Conservation (phyloP, 2,113 vertebrate genomes). For the Asarcornis scutulata region DNA sequence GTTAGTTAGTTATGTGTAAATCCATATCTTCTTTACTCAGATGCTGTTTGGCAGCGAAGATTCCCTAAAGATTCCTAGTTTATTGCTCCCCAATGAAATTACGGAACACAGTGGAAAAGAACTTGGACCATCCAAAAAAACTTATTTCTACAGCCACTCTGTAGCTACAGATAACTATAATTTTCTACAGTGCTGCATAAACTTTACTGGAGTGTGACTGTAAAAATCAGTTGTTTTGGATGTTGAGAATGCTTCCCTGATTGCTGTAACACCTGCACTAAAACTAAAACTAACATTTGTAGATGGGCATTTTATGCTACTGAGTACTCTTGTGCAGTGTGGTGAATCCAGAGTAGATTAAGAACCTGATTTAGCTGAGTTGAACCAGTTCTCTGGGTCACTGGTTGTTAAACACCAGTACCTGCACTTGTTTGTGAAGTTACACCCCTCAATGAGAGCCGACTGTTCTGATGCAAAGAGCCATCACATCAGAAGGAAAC, state of each 20-base stretch:
- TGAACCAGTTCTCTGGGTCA: background rate
- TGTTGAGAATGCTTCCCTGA: background rate
- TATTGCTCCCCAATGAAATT: background rate
- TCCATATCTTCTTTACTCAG: background rate
- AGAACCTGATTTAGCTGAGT: background rate
- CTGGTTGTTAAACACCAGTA: accelerated
- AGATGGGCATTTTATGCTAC: background rate
- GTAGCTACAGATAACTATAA: background rate
- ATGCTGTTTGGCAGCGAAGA: background rate
- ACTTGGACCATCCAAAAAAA: accelerated
- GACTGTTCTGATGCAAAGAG: background rate
- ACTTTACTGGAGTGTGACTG: background rate
- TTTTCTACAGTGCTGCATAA: background rate
- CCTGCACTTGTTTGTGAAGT: background rate
- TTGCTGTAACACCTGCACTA: background rate
- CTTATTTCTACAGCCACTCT: background rate
- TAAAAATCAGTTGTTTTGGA: background rate
- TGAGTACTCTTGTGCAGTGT: background rate
- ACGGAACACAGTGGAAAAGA: background rate
- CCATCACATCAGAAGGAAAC: background rate
- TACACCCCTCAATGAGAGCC: background rate
- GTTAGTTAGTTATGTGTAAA: background rate
- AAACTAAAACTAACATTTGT: background rate
- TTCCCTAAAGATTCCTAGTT: background rate
- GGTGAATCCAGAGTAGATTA: background rate